These are phyloP conservation scores for Spheniscus humboldti DNA, from an alignment of 2,797 vertebrate species.

Conservation along the genomic window DNA sequence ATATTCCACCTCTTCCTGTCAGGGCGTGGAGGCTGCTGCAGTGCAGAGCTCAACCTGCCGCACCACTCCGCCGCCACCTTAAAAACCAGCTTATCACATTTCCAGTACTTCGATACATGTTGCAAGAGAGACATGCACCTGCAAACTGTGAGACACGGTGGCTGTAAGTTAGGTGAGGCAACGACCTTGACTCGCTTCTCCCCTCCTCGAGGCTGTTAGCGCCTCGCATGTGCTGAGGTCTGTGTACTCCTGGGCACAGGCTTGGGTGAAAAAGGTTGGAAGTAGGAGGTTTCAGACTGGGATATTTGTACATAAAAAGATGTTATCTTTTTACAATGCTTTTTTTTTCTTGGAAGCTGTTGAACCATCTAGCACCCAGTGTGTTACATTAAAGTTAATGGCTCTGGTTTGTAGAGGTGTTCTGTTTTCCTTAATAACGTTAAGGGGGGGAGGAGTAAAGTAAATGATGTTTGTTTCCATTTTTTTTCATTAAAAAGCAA, in stretches of 20 bases:
- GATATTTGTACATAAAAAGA: rapidly evolving
- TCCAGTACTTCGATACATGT: rapidly evolving
- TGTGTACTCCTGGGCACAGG: no score
- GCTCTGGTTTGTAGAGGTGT: background rate
- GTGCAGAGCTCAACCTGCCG: background rate
- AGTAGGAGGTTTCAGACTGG: rapidly evolving
- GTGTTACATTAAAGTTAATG: rapidly evolving
- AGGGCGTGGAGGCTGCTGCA: background rate
- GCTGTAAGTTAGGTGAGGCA: background rate
- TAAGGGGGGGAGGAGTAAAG: background rate
- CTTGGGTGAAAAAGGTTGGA: background rate
- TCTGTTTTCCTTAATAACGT: background rate
- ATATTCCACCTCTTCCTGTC: rapidly evolving
- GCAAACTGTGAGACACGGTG: rapidly evolving
- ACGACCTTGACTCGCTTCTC: rapidly evolving
- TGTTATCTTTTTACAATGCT: background rate
- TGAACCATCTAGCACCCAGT: no score
- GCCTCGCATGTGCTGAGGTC: rapidly evolving
- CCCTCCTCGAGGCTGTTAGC: no score
- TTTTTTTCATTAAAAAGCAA: background rate
- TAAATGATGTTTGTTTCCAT: background rate
- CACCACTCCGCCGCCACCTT: no score
- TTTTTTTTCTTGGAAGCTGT: background rate
- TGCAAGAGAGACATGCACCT: background rate
- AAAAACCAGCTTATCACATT: rapidly evolving